phyloP scores from a whole-genome alignment of 2,797 vertebrate genomes.

The Pitangus sulphuratus region DNA sequence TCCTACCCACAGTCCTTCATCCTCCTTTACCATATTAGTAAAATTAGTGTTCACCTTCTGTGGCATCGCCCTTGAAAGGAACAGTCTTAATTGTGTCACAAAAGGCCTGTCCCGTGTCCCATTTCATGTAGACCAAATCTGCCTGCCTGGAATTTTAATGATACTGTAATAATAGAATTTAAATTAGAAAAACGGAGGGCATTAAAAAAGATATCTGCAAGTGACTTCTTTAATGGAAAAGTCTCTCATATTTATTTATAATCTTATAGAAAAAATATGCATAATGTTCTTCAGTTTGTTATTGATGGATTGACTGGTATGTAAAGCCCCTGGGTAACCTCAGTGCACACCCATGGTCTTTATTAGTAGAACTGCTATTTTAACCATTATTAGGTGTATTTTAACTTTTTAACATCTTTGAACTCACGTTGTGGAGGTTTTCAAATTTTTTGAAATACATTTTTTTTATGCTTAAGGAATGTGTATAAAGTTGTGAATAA shows the following conservation, averaged over 20 bases:
- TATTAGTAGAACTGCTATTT: background rate
- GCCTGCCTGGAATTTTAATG: conserved; percentile 61
- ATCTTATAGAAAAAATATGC: background rate
- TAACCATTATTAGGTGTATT: background rate
- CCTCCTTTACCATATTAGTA: conserved; percentile 28
- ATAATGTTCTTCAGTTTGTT: conserved; percentile 17
- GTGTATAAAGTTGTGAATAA: background rate
- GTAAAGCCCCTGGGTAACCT: background rate
- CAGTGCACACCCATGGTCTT: background rate
- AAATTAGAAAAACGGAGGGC: conserved; percentile 44
- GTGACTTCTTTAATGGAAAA: conserved; percentile 26
- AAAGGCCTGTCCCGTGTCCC: background rate
- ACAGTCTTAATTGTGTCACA: conserved; percentile 41
- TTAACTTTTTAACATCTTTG: background rate
- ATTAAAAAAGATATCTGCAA: conserved; percentile 39
- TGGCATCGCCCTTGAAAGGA: conserved; percentile 27
- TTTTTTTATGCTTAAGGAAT: background rate
- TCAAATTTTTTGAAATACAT: background rate
- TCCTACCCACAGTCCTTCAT: background rate
- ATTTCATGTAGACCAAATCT: conserved; percentile 19
- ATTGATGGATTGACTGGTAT: background rate
- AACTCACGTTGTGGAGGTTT: background rate
- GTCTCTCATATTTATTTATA: conserved; percentile 33
- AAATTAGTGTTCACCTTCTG: conserved; percentile 50
- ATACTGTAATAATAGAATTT: conserved; percentile 44